Evolutionary conservation across 1,140 invertebrate genomes (phyloP).

Genomic region (Vanessa atalanta): DNA sequence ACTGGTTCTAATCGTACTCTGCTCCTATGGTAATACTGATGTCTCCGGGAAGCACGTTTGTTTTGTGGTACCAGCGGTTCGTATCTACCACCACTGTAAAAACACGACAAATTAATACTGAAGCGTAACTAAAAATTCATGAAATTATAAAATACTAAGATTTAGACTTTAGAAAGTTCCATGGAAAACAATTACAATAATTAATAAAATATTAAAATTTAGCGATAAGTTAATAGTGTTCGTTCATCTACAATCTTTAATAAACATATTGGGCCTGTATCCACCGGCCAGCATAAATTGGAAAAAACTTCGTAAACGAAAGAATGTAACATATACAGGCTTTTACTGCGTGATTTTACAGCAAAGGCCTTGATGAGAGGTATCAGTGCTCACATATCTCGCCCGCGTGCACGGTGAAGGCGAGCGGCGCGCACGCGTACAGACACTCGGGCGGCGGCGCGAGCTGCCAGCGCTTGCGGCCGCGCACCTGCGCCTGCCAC

Average conservation of each 20-base stretch:
- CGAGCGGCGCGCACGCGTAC: constrained; percentile 85
- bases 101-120: constrained; percentile 9
- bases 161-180: too few relatives aligned
- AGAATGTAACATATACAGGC: too few relatives aligned
- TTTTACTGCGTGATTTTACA: too few relatives aligned
- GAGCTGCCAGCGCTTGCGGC: constrained; percentile 92
- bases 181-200: too few relatives aligned
- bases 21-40: constrained; percentile 97
- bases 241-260: too few relatives aligned
- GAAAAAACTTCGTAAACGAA: too few relatives aligned
- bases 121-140: too few relatives aligned
- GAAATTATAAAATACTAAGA: too few relatives aligned
- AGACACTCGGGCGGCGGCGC: constrained; percentile 94
- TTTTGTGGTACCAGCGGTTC: constrained; percentile 97
- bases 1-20: constrained; percentile 91
- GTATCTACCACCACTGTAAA: constrained; percentile 94
- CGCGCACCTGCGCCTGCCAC: constrained; percentile 96
- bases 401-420: constrained; percentile 89
- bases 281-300: too few relatives aligned
- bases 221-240: too few relatives aligned
- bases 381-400: constrained; percentile 90
- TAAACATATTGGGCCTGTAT: too few relatives aligned
- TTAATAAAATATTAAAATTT: too few relatives aligned
- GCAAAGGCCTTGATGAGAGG: neutral
- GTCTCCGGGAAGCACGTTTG: constrained; percentile 90